Evolutionary conservation across 2,888 invertebrate genomes (phyloP).

Genomic region (Crematogaster levior): DNA sequence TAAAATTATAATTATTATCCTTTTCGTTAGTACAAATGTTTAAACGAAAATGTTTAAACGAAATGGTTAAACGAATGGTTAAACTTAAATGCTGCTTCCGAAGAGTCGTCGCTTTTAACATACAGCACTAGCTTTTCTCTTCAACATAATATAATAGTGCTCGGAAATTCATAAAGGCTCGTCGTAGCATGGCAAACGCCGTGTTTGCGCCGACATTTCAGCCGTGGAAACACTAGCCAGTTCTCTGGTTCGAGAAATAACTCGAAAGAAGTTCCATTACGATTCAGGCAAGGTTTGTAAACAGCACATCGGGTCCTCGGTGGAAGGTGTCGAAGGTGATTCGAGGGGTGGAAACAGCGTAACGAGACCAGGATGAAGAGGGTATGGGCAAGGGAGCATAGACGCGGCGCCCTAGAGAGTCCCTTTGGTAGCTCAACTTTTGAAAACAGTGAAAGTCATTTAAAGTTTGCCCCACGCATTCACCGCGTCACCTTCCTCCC

Average conservation of each 20-base stretch:
- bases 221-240: not conserved
- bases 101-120: not conserved
- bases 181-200: not conserved
- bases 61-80: too few species aligned
- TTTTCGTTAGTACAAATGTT: not conserved
- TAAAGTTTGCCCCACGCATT: conserved; percentile 78
- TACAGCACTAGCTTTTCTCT: not conserved
- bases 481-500: conserved; percentile 72
- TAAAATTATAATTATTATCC: not conserved
- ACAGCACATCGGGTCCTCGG: conserved; percentile 72
- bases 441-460: conserved; percentile 83
- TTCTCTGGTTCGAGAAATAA: conserved; percentile 70
- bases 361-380: conserved; percentile 34
- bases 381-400: conserved; percentile 34
- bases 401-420: conserved; percentile 65
- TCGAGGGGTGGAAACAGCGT: conserved; percentile 63
- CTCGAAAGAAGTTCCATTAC: conserved; percentile 79
- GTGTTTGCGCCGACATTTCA: not conserved
- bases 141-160: not conserved
- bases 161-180: conserved; percentile 23
- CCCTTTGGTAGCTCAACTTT: conserved; percentile 80
- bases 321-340: conserved; percentile 72
- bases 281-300: conserved; percentile 77
- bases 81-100: not conserved
- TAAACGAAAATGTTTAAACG: too few species aligned